Evolutionary conservation across 2,888 invertebrate species (phyloP), one percentile per base, ranked within the genome.

Genomic region (Imbricaverruca yamaguchii): DNA sequence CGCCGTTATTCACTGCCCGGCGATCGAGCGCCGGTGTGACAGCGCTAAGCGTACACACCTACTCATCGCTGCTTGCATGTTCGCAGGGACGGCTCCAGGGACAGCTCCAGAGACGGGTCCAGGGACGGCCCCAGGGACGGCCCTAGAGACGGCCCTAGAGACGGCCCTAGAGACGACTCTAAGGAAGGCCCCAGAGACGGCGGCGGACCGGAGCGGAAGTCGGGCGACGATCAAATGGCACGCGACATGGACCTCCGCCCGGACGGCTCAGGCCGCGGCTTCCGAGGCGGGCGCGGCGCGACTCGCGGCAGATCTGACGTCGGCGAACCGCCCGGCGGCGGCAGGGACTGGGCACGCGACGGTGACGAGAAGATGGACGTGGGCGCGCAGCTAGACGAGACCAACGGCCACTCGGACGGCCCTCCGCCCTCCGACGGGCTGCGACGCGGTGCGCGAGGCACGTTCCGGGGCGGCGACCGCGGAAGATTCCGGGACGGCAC

Each of bases 261-360:
- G 4, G 21, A 10, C 74, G 77, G 78, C 56, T 78, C 21, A 11
- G 25, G 61, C 55, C 59, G 74, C 63, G 77, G 39, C 77, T 39
- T 77, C 25, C 63, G 77, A 6, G 59, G 63, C 56, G 61, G 61
- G 3, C 61, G 23, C 11, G 81, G 81, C 56, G 69, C 59, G 18
- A 69, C 69, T n/a, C 67, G 83, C 65, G 80, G 80, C 63, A 80
- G 82, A 18, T n/a, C 13, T 39, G 39, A 39, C 69, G 10, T 3
- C 2, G 80, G 80, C 39, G 78, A 82, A 74, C 74, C 63, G 6
- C 67, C 61, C 56, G 80, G 65, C 53, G 78, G 82, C 61, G 81
- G 81, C n/a, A 21, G 57, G 2, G 61, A 81, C 67, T 61, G 80
- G 77, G 61, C 63, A n/a, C 59, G 80, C 8, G 74, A 11, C 7